Evolutionary conservation across 2,113 vertebrate species (phyloP), one percentile per base, ranked within the genome.

Genomic region (Triplophysa siluroides): DNA sequence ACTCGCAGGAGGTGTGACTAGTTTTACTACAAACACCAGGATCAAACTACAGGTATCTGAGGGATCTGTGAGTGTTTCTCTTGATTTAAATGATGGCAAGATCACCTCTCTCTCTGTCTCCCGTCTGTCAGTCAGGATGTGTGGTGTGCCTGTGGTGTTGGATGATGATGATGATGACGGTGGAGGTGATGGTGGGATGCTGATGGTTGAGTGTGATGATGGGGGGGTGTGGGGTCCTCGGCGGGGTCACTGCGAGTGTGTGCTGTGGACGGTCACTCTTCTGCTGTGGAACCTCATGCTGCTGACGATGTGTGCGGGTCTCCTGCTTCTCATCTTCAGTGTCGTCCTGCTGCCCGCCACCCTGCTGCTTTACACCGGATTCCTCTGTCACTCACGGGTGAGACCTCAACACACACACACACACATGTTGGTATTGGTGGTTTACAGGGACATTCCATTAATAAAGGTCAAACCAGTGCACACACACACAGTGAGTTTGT

Each of bases 311-410:
- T 91, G 94, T 43, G 82, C 90, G 8, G 67, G 93, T 41, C 80
- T 97, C 47, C 88, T 96, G 85, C 84, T 83, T 0, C 33, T 87
- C 56, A 88, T 96, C 56, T 92, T 95, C 66, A 88, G 88, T 16
- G 83, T 93, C 60, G 86, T 95, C 69, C 90, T 96, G 81, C 87
- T 95, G 78, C 95, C 95, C 0, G 92, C 95, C 0, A 83, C 89
- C n/a, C 87, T 93, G 88, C 93, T 95, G 89, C 88, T 97, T 56
- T 93, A 93, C 21, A 90, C 90, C 0, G 95, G 96, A 1, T 96
- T 96, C 78, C 92, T 96, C 83, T 96, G 96, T 79, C 96, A 96
- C 69, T 95, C 96, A 23, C 93, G 94, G 93, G 96, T 97, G 83
- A 91, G 89, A 58, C 72, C 73, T 19, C 47, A 54, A 56, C 10